phyloP scores from a whole-genome alignment of 2,888 invertebrate species.

The Choreutis nemorana region DNA sequence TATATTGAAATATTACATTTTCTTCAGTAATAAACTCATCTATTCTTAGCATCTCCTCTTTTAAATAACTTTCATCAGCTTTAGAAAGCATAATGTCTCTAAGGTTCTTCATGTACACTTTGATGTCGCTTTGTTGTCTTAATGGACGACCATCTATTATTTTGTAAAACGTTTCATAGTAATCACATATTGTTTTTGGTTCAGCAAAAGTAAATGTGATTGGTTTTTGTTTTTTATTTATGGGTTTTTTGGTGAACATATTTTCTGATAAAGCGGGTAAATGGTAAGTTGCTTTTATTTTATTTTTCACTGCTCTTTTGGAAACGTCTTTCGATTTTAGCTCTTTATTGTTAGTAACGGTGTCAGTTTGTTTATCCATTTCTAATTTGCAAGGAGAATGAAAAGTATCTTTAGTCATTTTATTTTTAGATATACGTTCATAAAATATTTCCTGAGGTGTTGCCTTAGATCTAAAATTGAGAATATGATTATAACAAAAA shows the following conservation, averaged over 20 bases:
- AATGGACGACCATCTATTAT: conserved; percentile 23
- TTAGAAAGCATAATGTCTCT: conserved; percentile 18
- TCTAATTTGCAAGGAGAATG: too few species aligned
- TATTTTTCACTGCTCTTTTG: too few species aligned
- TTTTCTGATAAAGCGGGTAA: too few species aligned
- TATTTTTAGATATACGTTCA: too few species aligned
- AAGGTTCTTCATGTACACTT: conserved; percentile 20
- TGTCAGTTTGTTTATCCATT: too few species aligned
- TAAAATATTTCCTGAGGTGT: too few species aligned
- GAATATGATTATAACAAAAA: too few species aligned
- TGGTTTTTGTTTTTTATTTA: conserved; percentile 10
- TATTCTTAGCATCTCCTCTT: conserved; percentile 19
- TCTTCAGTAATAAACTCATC: conserved; percentile 13
- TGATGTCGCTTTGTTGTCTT: conserved; percentile 18
- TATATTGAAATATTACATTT: conserved; percentile 12
- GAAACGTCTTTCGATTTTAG: too few species aligned
- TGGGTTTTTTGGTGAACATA: neutral
- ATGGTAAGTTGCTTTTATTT: too few species aligned
- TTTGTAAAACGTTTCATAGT: conserved; percentile 22
- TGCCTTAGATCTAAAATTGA: too few species aligned
- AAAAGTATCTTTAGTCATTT: too few species aligned
- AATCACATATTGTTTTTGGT: conserved; percentile 19
- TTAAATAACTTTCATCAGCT: conserved; percentile 20
- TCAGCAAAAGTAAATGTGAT: conserved; percentile 18
- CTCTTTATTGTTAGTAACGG: too few species aligned